Evolutionary conservation across 2,888 invertebrate species (phyloP), one percentile per base, ranked within the genome.

Genomic region (Tribolium freemani): DNA sequence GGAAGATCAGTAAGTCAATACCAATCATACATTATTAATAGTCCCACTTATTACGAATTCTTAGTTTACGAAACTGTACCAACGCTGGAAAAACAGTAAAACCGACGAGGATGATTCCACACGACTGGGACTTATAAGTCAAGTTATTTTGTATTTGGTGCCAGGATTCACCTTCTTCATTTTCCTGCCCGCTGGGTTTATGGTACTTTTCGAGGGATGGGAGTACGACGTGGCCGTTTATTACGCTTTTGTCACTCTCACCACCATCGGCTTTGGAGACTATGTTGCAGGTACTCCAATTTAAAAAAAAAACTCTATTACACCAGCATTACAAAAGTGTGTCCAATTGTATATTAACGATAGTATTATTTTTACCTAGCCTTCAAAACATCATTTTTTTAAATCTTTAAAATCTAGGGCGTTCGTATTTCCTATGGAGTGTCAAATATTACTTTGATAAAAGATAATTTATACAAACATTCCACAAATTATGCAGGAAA

Each of bases 201-300:
- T 97, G 82, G 91, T 93, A 11, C 90, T 93, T 63, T 94, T 95
- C 80, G 97, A 97, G 87, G 91, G 90, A 0, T 97, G 97, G 97
- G 90, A 91, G 5, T 97, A 94, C 83, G 91, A 94, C 5, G 92
- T 95, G 48, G 91, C 96, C 0, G 90, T 96, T 48, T 97, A 96
- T 84, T 97, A 94, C 83, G 93, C 95, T 13, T 96, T 95, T 83
- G 94, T 96, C 9, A 95, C 95, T 0, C 89, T 95, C 8, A 94
- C 95, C 1, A 96, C 96, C 2, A 96, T 97, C 76, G 96, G 96
- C 45, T 97, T 96, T 85, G 97, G 97, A n/a, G 97, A 97, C 85
- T 92, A 91, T 82, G 96, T 97, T 30, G 96, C 96, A 85, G 94
- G 95, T 94, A 87, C 6, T 5, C 9, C 31, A 31, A n/a, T n/a